Base-by-base conservation (phyloP, 2,888 invertebrate genomes). In the Micropterix aruncella region DNA sequence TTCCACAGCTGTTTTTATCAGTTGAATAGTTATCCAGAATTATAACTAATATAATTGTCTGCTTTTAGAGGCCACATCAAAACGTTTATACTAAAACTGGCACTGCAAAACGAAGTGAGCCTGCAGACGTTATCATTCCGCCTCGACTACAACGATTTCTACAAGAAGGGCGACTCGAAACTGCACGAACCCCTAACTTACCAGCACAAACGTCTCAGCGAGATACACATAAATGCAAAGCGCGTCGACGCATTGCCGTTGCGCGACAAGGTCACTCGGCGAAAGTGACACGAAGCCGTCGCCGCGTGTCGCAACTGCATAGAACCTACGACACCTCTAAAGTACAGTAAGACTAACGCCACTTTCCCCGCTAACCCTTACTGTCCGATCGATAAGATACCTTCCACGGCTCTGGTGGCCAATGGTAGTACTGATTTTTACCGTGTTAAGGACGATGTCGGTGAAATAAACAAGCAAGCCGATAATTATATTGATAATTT, bases 61-160 rank as follows among this genome's bases (percentile, higher is more conserved):
- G 46, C 36, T 40, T 55, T 51, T 54, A 72, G 89, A 72, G 84
- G 86, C 48, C 85, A 89, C 57, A 89, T 95, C 36, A 84, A 87
- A 45, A 82, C 86, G 49, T 85, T 95, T 60, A 74, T 96, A 42
- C 66, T 89, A 41, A 82, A 88, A 62, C 73, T 95, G 16, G 86
- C 90, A 15, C 76, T 82, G 1, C 88, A 90, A 56, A 71, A 82
- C 43, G 91, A 95, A 63, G 81, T 86, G 51, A 91, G 88, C 52
- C 73, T 96, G 14, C 89, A 93, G 56, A 79, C 90, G 53, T 77
- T 96, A 46, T 92, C 93, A 50, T 91, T 90, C 57, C 79, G 95
- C 2, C 73, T 96, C 45, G 94, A 95, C 67, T 96, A 95, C 63
- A 96, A 94, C 62, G 91, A 92, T 60, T 89, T 88, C 65, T 96